Conservation (phyloP, 2,113 vertebrate genomes). For the Danio rerio region DNA sequence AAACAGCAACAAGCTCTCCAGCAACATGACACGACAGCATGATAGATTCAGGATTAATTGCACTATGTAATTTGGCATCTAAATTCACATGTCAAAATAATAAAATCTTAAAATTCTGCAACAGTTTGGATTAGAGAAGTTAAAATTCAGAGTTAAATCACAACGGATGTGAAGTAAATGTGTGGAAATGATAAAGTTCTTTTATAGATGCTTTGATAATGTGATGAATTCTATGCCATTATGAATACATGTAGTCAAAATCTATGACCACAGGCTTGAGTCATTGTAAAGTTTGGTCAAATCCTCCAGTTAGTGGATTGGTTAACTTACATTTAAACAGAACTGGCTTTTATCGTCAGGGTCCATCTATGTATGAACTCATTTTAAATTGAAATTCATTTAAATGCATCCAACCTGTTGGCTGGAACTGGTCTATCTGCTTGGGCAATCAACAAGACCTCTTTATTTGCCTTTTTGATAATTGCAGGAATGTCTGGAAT, state of each 20-base stretch:
- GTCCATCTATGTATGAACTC: slow-evolving; percentile 40
- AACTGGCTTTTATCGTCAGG: slow-evolving; percentile 10
- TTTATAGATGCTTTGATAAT: not conserved
- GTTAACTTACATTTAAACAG: not conserved
- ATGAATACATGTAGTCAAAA: not conserved
- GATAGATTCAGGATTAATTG: not conserved
- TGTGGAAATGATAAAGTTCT: not conserved
- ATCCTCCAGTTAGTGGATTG: not conserved
- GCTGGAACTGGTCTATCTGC: slow-evolving; percentile 49
- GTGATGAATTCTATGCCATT: not conserved
- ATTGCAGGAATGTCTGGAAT: slow-evolving; percentile 65
- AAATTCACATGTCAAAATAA: not conserved
- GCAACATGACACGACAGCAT: not conserved
- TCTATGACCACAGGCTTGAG: not conserved
- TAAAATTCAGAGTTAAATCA: not conserved
- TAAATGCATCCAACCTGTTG: slow-evolving; percentile 47
- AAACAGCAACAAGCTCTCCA: not conserved
- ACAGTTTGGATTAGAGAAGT: not conserved
- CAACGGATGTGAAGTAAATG: not conserved
- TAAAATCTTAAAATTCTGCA: not conserved
- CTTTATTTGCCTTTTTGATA: slow-evolving; percentile 55
- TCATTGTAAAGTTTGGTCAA: not conserved
- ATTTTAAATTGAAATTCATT: slow-evolving; percentile 44
- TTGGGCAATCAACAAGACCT: slow-evolving; percentile 48
- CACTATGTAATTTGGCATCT: not conserved